Base-by-base conservation (phyloP, 2,113 vertebrate genomes). In the Oreamnos americanus region DNA sequence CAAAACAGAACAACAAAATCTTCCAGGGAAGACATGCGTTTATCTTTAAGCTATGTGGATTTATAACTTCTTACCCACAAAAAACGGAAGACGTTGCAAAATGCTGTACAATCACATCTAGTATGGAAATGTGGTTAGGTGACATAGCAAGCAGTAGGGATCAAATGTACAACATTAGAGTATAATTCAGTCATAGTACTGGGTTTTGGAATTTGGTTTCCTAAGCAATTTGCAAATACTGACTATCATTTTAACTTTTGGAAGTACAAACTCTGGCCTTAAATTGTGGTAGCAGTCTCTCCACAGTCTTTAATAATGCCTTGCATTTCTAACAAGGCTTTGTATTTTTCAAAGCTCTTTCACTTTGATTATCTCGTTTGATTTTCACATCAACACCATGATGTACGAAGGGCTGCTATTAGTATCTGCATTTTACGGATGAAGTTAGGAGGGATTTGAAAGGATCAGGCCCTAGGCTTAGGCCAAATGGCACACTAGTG, bases 231-330 rank as follows among this genome's bases (percentile, higher is more conserved):
- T 96, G 43, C 64, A 97, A 93, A 95, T 64, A 87, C 79, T 81
- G 51, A 96, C 43, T 93, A 85, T 91, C 64, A 92, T 97, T 98
- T 78, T 78, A 93, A 91, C 94, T 93, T 97, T 94, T 79, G 53
- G 28, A 98, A 98, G 81, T 81, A 94, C 17, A 97, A 67, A 92
- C 39, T 94, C 92, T 97, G 94, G 91, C 94, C 49, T 97, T 93
- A 97, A 95, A 91, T 57, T 86, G 82, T 91, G 84, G 79, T 96
- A 84, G 60, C 39, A 55, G 87, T 97, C 94, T 93, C 86, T 97
- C 95, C 84, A 92, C 87, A 94, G 94, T 86, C 88, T 97, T 97
- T 97, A 97, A 97, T 96, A 93, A 97, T 28, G 89, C 19, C 82
- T 90, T 91, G 45, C 57, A 49, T 95, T 93, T 92, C 88, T 90